phyloP scores from a whole-genome alignment of 2,113 vertebrate genomes.

The Corvus moneduloides region DNA sequence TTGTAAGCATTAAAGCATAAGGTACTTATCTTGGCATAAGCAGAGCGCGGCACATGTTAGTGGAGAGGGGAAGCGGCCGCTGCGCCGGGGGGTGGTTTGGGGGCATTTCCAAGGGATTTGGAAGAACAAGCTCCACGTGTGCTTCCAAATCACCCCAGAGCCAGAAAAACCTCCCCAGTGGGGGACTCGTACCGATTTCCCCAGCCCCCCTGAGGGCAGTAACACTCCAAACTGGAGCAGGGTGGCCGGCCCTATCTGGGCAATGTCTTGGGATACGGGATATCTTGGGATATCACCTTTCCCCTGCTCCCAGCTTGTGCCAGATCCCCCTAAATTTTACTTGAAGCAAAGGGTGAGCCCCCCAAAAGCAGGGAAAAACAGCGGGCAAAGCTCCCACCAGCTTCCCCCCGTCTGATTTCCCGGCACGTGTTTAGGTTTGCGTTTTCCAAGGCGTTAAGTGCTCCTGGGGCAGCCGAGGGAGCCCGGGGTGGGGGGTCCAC shows the following conservation, averaged over 20 bases:
- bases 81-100: background rate
- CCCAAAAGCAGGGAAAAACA: background rate
- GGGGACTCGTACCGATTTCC: constrained; percentile 25
- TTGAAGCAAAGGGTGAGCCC: background rate
- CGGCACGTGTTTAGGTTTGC: background rate
- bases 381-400: background rate
- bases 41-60: constrained; percentile 51
- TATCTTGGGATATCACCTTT: background rate
- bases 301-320: background rate
- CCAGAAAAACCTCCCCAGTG: background rate
- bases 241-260: background rate
- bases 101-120: background rate
- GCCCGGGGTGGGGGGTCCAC: background rate
- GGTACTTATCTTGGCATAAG: constrained; percentile 29
- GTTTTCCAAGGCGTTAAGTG: constrained; percentile 60
- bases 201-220: accelerated
- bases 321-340: background rate
- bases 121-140: background rate
- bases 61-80: background rate
- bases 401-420: background rate
- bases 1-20: constrained; percentile 53
- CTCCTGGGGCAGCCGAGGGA: constrained; percentile 8
- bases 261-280: accelerated
- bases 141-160: background rate
- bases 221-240: background rate